Percentiles rank a stretch among this genome's conserved stretches.
These are phyloP conservation scores for Drosophila ezoana DNA, from an alignment of 2,888 invertebrate genomes.

Conservation along the genomic window DNA sequence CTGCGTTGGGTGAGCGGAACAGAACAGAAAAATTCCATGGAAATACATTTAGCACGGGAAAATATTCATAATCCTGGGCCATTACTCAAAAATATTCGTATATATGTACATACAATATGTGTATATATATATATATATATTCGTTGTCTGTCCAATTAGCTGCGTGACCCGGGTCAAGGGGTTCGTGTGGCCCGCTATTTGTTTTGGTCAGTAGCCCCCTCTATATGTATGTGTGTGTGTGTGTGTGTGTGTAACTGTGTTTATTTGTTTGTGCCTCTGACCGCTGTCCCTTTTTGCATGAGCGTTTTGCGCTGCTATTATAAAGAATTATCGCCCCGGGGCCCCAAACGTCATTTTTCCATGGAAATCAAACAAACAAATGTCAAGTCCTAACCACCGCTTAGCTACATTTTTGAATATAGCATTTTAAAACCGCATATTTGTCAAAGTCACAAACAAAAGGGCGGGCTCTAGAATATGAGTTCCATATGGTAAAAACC, in stretches of 20 bases:
- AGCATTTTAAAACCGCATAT: constrained; percentile 26
- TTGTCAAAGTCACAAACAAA: constrained; percentile 21
- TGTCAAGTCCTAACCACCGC: constrained; percentile 35
- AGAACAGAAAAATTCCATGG: constrained; percentile 38
- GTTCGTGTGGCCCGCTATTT: constrained; percentile 70
- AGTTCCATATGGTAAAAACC: background rate
- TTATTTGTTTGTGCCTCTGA: constrained; percentile 46
- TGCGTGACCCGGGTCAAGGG: constrained; percentile 80
- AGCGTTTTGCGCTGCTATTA: constrained; percentile 72
- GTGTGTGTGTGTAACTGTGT: constrained; percentile 22
- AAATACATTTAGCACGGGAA: constrained; percentile 56
- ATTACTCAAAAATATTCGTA: constrained; percentile 72
- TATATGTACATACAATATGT: background rate
- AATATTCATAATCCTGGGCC: constrained; percentile 73
- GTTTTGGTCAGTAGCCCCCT: constrained; percentile 65
- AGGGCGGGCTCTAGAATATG: background rate
- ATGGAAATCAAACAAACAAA: constrained; percentile 77
- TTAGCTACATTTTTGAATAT: constrained; percentile 18
- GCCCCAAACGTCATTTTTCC: constrained; percentile 45
- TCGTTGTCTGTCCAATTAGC: constrained; percentile 79
- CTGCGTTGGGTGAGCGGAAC: constrained; percentile 25
- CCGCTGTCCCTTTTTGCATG: constrained; percentile 50
- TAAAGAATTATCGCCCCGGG: constrained; percentile 72
- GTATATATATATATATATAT: constrained; percentile 34
- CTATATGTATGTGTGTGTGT: constrained; percentile 7